phyloP scores from a whole-genome alignment of 1,140 invertebrate genomes.

The Paramacrobiotus metropolitanus region DNA sequence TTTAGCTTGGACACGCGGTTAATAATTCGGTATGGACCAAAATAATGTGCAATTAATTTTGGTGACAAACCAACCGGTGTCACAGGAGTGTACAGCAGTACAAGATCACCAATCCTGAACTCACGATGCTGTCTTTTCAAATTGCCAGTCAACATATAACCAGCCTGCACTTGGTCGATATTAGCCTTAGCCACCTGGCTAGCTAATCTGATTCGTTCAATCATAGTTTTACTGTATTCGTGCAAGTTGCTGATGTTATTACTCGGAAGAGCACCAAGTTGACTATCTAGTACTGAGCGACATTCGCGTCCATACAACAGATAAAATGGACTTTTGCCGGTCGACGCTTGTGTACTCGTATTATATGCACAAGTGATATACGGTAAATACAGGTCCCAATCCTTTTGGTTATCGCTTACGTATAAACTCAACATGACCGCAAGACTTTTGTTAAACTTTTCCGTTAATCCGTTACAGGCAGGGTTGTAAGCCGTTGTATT shows the following conservation, averaged over 20 bases:
- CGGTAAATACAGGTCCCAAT: too few species aligned
- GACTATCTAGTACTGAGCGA: neutral
- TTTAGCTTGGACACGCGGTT: neutral
- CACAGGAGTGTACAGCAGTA: neutral
- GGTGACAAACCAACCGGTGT: neutral
- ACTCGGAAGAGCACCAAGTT: neutral
- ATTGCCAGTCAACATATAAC: neutral
- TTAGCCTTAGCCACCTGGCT: neutral
- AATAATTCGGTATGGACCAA: neutral
- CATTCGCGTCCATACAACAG: neutral
- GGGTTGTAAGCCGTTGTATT: neutral
- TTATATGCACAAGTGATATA: too few species aligned
- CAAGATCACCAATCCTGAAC: neutral
- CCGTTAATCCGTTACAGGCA: neutral
- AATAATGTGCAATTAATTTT: neutral
- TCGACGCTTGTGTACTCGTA: too few species aligned
- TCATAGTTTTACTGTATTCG: neutral
- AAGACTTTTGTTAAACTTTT: neutral
- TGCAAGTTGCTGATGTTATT: neutral
- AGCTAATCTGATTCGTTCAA: neutral
- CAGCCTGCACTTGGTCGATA: neutral
- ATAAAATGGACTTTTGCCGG: too few species aligned
- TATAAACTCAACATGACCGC: neutral
- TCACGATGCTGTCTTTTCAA: neutral
- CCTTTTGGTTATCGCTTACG: neutral